These are phyloP conservation scores for Lordiphosa stackelbergi DNA, from an alignment of 1,140 invertebrate genomes.

Conservation along the genomic window DNA sequence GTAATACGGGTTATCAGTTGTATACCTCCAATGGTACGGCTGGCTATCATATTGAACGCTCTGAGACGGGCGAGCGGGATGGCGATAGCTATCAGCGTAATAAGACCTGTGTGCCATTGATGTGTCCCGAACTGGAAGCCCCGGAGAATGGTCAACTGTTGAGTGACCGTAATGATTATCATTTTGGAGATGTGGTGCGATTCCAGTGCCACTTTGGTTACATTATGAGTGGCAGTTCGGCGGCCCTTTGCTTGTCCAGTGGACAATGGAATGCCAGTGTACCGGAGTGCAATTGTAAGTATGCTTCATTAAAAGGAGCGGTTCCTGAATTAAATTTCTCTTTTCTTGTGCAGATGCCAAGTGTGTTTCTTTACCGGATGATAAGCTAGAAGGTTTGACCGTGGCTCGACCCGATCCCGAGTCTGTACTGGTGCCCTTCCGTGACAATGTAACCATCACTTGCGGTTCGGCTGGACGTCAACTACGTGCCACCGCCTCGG, in stretches of 20 bases:
- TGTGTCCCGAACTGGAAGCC: constrained; percentile 88
- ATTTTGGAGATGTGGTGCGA: constrained; percentile 92
- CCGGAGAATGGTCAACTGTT: constrained; percentile 94
- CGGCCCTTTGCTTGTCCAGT: constrained; percentile 91
- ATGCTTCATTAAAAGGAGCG: not conserved
- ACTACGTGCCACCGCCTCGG: constrained; percentile 87
- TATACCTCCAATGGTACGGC: constrained; percentile 94
- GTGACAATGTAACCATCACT: constrained; percentile 91
- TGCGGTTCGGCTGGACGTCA: constrained; percentile 88
- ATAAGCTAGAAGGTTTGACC: constrained; percentile 89
- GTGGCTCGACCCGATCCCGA: constrained; percentile 86
- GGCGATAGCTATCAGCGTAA: constrained; percentile 91
- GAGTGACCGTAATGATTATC: constrained; percentile 88
- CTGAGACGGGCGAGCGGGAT: constrained; percentile 91
- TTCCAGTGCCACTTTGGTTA: constrained; percentile 98
- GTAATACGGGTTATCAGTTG: constrained; percentile 94
- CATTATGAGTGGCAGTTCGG: constrained; percentile 90
- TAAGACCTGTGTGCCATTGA: constrained; percentile 95
- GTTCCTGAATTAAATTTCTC: not conserved
- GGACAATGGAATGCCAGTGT: constrained; percentile 96
- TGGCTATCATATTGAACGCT: constrained; percentile 88
- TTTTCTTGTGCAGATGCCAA: constrained; percentile 84
- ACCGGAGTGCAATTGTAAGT: constrained; percentile 93
- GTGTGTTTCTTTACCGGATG: constrained; percentile 92
- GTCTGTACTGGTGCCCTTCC: constrained; percentile 90